phyloP scores from a whole-genome alignment of 64 coral and sea anemone species.

The Stylophora pistillata region DNA sequence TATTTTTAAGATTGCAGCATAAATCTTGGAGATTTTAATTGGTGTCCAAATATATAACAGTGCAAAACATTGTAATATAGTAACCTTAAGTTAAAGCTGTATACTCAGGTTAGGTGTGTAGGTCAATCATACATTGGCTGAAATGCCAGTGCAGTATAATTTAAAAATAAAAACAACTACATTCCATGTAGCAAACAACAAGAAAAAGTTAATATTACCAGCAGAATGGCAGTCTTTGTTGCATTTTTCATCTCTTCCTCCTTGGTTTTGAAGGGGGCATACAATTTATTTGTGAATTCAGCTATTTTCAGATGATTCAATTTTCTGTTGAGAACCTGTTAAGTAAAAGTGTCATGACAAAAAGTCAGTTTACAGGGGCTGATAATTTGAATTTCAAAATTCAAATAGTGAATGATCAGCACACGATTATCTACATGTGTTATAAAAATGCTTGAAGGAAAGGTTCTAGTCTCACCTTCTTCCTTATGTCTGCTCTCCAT shows the following conservation, averaged over 20 bases:
- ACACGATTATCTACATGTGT: no score
- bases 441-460: no score
- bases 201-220: slow-evolving; percentile 46
- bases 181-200: not conserved
- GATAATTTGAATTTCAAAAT: not conserved
- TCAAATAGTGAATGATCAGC: not conserved
- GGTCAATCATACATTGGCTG: no score
- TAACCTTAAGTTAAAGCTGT: not conserved
- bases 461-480: slow-evolving; percentile 34
- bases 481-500: slow-evolving; percentile 82
- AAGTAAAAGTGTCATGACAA: not conserved
- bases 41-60: no score
- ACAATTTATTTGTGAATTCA: slow-evolving; percentile 76
- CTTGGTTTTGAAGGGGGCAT: slow-evolving; percentile 72
- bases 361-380: not conserved
- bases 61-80: no score
- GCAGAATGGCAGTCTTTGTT: slow-evolving; percentile 63
- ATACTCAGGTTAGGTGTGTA: not conserved
- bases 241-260: slow-evolving; percentile 85
- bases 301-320: slow-evolving; percentile 66
- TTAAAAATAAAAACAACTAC: no score
- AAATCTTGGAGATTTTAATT: no score
- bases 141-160: no score
- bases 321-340: slow-evolving; percentile 77
- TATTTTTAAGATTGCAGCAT: no score